Conservation (phyloP, 23 tunicate species). For the Halocynthia roretzi region DNA sequence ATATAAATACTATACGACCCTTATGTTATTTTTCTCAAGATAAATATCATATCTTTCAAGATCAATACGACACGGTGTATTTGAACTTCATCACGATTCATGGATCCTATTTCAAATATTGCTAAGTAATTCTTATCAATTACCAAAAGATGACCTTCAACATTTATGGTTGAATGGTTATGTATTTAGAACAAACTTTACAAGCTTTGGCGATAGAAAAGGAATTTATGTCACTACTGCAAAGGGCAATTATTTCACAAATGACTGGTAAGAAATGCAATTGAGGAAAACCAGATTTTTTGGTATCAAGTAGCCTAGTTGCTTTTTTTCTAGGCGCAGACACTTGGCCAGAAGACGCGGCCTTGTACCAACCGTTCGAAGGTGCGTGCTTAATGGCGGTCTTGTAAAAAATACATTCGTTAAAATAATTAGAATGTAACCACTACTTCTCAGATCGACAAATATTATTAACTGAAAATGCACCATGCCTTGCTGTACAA, state of each 20-base stretch:
- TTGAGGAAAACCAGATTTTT: not conserved
- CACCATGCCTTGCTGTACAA: conserved; percentile 53
- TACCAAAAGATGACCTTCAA: no score
- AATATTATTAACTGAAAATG: conserved; percentile 55
- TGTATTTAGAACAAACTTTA: not conserved
- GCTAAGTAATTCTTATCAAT: no score
- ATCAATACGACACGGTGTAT: no score
- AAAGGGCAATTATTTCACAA: conserved; percentile 32
- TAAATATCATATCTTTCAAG: no score
- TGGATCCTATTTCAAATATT: no score
- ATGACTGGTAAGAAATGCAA: conserved; percentile 9
- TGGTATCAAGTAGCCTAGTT: not conserved
- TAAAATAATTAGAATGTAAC: not conserved
- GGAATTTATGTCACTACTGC: conserved; percentile 22
- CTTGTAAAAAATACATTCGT: not conserved
- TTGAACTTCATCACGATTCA: no score
- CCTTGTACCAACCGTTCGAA: conserved; percentile 52
- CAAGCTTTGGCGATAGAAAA: not conserved
- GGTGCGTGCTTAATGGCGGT: conserved; percentile 14
- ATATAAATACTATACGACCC: no score
- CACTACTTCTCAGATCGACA: conserved; percentile 28
- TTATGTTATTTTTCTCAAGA: no score
- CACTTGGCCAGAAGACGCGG: conserved; percentile 52
- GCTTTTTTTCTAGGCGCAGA: conserved; percentile 25
- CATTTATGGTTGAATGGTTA: no score